Conservation (phyloP, 2,888 invertebrate species). For the Lithodes maja region DNA sequence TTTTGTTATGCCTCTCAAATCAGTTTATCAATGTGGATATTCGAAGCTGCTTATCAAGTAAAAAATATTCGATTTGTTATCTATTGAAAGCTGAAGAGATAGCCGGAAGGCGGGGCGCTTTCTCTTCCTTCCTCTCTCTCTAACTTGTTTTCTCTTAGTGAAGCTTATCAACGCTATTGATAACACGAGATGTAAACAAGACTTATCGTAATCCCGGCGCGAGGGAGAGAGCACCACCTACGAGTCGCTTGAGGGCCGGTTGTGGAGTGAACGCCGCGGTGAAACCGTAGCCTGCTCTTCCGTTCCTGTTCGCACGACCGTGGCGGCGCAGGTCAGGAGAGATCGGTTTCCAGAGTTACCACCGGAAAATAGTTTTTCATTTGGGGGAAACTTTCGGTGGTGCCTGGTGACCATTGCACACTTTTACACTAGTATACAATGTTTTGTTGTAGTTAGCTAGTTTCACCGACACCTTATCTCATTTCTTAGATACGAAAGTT, state of each 20-base stretch:
- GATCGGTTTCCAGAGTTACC: background rate
- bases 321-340: slow-evolving; percentile 1
- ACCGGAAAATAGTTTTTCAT: slow-evolving; percentile 11
- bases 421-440: background rate
- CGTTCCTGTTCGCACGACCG: slow-evolving; percentile 36
- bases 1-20: no score
- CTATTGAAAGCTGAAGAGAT: no score
- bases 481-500: no score
- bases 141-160: no score
- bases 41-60: no score
- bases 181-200: no score
- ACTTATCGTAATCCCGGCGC: background rate
- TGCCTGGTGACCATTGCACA: background rate
- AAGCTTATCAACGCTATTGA: no score
- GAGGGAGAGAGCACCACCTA: background rate
- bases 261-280: slow-evolving; percentile 10
- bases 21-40: no score
- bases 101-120: no score
- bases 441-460: background rate
- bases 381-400: background rate
- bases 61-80: no score
- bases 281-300: background rate
- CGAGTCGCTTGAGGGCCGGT: background rate
- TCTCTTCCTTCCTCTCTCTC: no score
- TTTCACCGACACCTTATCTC: no score